phyloP scores from a whole-genome alignment of 2,888 invertebrate species.

The Cryptocephalus primarius region DNA sequence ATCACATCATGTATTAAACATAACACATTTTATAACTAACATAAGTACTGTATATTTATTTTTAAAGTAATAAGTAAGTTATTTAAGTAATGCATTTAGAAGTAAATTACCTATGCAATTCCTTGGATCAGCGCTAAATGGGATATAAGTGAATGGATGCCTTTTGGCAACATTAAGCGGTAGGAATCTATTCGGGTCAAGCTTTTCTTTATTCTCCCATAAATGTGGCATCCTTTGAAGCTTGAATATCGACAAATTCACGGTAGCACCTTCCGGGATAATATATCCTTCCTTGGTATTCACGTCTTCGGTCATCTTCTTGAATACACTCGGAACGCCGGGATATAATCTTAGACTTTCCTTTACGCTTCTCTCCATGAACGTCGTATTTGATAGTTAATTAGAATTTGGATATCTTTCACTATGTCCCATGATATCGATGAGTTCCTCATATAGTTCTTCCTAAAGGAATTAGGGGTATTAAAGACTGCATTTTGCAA shows the following conservation, averaged over 20 bases:
- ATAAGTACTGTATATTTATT: too few species aligned
- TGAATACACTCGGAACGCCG: constrained; percentile 53
- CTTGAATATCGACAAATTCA: constrained; percentile 47
- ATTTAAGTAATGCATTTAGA: too few species aligned
- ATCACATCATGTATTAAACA: not conserved
- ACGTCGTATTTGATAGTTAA: constrained; percentile 48
- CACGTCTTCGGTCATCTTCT: constrained; percentile 24
- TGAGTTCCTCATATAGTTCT: constrained; percentile 11
- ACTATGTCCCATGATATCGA: constrained; percentile 6
- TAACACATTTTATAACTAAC: too few species aligned
- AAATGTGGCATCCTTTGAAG: constrained; percentile 50
- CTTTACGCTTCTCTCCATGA: constrained; percentile 55
- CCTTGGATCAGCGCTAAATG: constrained; percentile 55
- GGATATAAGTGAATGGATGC: constrained; percentile 52
- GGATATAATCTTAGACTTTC: constrained; percentile 54
- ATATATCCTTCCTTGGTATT: constrained; percentile 15
- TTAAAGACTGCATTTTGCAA: constrained; percentile 8
- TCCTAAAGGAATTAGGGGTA: constrained; percentile 3
- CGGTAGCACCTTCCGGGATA: constrained; percentile 43
- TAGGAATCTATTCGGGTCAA: constrained; percentile 59
- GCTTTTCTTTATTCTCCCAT: constrained; percentile 52
- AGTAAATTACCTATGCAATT: constrained; percentile 50
- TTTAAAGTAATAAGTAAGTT: too few species aligned
- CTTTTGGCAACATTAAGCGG: constrained; percentile 42
- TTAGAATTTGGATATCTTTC: constrained; percentile 29